A percentile compares a stretch with the other conserved stretches of the same genome.
These are phyloP conservation scores for Tenebrio molitor DNA, from an alignment of 1,140 invertebrate genomes.

Conservation along the genomic window DNA sequence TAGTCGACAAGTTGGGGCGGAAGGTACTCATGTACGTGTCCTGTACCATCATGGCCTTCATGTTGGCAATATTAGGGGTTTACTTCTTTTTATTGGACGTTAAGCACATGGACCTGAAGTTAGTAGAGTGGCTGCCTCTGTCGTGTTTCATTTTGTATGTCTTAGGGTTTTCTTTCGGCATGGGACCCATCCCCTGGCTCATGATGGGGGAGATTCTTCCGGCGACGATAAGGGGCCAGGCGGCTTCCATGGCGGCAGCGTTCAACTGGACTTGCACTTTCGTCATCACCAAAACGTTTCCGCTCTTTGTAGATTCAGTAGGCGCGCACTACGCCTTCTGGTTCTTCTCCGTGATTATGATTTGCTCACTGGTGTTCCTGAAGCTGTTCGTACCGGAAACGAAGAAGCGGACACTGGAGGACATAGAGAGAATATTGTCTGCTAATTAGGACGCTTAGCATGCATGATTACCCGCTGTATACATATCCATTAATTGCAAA, in stretches of 20 bases:
- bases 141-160: constrained; percentile 88
- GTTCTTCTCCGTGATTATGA: constrained; percentile 83
- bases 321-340: constrained; percentile 84
- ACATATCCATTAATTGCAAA: constrained; percentile 1
- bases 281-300: constrained; percentile 90
- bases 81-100: constrained; percentile 81
- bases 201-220: constrained; percentile 94
- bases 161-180: constrained; percentile 90
- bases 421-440: constrained; percentile 86
- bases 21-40: constrained; percentile 90
- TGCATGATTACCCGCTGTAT: not conserved
- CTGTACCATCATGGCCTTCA: constrained; percentile 80
- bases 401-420: constrained; percentile 88
- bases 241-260: constrained; percentile 86
- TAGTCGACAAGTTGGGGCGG: constrained; percentile 88
- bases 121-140: constrained; percentile 84
- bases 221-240: constrained; percentile 83
- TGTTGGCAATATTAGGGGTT: constrained; percentile 77
- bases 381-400: constrained; percentile 92
- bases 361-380: constrained; percentile 83
- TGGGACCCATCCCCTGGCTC: constrained; percentile 94
- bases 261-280: constrained; percentile 94
- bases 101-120: constrained; percentile 68
- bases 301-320: constrained; percentile 76
- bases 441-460: constrained; percentile 66